Conservation (phyloP, 2,797 vertebrate species). For the Pangasius larnaudii region DNA sequence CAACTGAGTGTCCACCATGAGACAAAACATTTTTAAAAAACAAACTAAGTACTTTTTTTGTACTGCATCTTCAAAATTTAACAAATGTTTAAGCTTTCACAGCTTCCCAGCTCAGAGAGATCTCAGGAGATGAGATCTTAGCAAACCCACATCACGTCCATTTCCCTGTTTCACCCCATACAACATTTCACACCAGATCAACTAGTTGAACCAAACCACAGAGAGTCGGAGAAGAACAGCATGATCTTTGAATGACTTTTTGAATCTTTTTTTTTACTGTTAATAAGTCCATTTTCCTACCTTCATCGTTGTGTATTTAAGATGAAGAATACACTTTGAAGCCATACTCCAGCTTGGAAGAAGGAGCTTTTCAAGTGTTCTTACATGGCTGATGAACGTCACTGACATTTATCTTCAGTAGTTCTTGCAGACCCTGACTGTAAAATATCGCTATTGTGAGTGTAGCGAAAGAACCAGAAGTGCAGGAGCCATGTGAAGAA, state of each 20-base stretch:
- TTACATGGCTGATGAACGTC: neutral
- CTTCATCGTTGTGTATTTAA: neutral
- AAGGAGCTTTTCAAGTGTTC: neutral
- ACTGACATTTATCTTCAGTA: neutral
- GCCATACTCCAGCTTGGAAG: neutral
- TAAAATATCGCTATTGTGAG: neutral
- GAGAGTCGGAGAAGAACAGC: neutral
- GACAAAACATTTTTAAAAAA: neutral
- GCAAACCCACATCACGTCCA: neutral
- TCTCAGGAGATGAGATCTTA: neutral
- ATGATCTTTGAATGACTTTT: neutral
- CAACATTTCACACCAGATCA: neutral
- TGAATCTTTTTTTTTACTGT: neutral
- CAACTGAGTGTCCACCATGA: neutral
- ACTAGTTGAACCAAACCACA: neutral
- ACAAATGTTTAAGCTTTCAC: neutral
- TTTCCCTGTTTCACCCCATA: neutral
- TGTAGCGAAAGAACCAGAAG: neutral
- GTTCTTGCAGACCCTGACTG: neutral
- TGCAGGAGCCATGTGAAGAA: neutral
- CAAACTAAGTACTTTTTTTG: neutral
- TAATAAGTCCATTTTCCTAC: neutral
- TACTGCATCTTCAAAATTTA: neutral
- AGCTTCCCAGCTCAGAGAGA: neutral
- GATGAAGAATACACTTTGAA: neutral